Base-by-base conservation (phyloP, 2,113 vertebrate genomes). In the Indicator indicator region DNA sequence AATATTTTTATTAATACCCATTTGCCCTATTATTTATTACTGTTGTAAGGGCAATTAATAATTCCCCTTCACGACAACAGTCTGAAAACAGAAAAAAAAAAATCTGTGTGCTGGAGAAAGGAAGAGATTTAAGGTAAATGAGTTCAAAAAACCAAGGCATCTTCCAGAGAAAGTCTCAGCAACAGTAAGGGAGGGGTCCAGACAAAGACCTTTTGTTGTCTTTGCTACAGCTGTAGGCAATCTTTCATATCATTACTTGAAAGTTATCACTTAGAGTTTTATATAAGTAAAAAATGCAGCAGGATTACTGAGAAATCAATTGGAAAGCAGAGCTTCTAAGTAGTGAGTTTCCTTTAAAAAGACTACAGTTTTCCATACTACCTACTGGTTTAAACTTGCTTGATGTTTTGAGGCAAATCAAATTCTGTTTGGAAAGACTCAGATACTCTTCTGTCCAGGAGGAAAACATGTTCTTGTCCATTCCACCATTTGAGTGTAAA, bases 61-160 rank as follows among this genome's bases (percentile, higher is more conserved):
- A 36, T 36, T 36, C 36, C 36, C 36, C 36, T 36, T 36, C 36
- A 36, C 36, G 36, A 36, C 36, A 36, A 36, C 36, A 36, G 36
- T 44, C 65, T 88, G 58, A 68, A 92, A 88, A 52, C 32, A 64
- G 80, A 83, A 93, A 82, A 46, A 90, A 90, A 88, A 48, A 90
- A 74, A 88, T 90, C 73, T 50, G 6, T 69, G 58, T 11, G 9
- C 58, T 65, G 65, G 36, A 55, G 36, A 65, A 95, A 75, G 69
- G 21, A 67, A 67, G 46, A 58, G 58, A 82, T 72, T 85, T 65
- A 79, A 89, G 30, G 73, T 56, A 58, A 93, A 40, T 0, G 0
- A 54, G 44, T 86, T 92, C 33, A 90, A 82, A 94, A 73, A 79
- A 6, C 0, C 18, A 50, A 10, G 5, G 44, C 19, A 1, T 60